Conservation (phyloP, 1,140 invertebrate genomes). For the Pteromalus puparum region DNA sequence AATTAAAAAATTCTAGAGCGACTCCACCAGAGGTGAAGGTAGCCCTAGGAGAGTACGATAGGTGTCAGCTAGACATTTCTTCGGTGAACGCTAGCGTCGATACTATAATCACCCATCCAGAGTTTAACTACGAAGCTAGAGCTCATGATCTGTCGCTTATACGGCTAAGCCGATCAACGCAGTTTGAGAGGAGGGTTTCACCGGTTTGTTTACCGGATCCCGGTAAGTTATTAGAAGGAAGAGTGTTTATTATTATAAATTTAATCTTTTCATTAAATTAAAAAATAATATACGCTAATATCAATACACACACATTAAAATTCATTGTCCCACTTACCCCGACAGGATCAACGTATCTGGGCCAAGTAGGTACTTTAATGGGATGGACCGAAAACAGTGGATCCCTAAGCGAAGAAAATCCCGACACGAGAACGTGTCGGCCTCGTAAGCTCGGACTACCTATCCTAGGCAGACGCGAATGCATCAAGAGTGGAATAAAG, state of each 20-base stretch:
- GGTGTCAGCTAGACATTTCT: slow-evolving; percentile 73
- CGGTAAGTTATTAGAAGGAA: slow-evolving; percentile 67
- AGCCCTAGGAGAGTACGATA: slow-evolving; percentile 75
- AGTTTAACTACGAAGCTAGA: slow-evolving; percentile 74
- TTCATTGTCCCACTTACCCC: neutral
- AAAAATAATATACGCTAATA: no score
- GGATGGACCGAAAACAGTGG: slow-evolving; percentile 74
- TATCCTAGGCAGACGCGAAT: slow-evolving; percentile 71
- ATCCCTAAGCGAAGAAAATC: neutral
- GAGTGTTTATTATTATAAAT: neutral
- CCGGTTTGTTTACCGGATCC: slow-evolving; percentile 79
- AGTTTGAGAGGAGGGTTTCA: slow-evolving; percentile 75
- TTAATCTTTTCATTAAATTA: no score
- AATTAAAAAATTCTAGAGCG: slow-evolving; percentile 60
- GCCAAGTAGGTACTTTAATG: slow-evolving; percentile 76
- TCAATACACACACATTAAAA: no score
- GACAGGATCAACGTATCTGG: slow-evolving; percentile 74
- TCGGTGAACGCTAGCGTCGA: slow-evolving; percentile 74
- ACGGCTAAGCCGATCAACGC: slow-evolving; percentile 73
- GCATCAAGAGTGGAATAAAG: slow-evolving; percentile 67
- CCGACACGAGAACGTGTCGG: slow-evolving; percentile 62
- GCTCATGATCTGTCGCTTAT: slow-evolving; percentile 79
- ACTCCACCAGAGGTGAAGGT: slow-evolving; percentile 74
- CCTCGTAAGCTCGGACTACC: slow-evolving; percentile 75
- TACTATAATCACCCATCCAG: slow-evolving; percentile 72